These are phyloP conservation scores for Trachops cirrhosus DNA, from an alignment of 2,797 vertebrate species.

Conservation along the genomic window DNA sequence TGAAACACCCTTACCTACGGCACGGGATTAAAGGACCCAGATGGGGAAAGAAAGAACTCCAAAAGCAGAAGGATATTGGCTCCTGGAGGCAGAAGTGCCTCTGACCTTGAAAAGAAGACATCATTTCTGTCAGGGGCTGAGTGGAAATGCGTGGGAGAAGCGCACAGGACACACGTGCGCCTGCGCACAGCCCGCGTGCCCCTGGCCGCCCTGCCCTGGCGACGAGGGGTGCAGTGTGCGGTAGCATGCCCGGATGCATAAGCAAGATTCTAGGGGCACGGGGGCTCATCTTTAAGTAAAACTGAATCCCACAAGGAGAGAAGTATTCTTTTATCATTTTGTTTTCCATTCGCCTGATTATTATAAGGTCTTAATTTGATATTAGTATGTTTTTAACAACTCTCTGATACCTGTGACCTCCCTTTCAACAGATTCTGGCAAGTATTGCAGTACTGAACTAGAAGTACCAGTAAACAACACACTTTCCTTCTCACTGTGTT, in stretches of 20 bases:
- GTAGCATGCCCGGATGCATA: neutral
- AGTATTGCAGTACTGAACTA: neutral
- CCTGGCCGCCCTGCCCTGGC: accelerated
- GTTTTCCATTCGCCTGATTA: neutral
- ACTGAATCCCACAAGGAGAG: neutral
- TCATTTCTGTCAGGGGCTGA: neutral
- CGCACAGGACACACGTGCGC: neutral
- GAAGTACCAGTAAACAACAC: neutral
- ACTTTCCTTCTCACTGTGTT: neutral
- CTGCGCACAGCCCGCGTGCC: accelerated
- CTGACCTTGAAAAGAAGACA: neutral
- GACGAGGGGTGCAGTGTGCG: accelerated
- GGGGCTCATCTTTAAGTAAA: neutral
- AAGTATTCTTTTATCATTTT: slow-evolving; percentile 2
- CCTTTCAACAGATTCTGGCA: neutral
- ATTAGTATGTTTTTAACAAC: slow-evolving; percentile 2
- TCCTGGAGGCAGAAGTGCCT: neutral
- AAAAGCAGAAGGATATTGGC: neutral
- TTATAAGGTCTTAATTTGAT: slow-evolving; percentile 26
- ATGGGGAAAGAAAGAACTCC: neutral
- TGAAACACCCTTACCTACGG: neutral
- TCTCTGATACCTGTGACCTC: neutral
- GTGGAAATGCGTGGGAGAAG: neutral
- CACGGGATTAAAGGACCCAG: neutral
- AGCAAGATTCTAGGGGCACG: neutral